Base-by-base conservation (phyloP, 1,140 invertebrate species). In the Trichogramma pretiosum region DNA sequence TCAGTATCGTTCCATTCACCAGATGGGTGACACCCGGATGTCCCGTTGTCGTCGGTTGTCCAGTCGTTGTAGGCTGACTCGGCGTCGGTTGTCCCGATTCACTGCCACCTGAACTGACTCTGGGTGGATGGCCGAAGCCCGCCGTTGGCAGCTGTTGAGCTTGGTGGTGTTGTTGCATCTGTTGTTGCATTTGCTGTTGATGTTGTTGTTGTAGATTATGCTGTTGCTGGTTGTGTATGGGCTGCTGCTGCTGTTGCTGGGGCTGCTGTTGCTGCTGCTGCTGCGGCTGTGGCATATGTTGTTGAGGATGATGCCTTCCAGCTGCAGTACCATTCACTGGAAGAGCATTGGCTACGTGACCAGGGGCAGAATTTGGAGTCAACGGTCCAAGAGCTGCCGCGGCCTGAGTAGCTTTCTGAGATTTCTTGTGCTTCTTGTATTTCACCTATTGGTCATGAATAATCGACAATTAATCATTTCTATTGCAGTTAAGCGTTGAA, bases 361-460 rank as follows among this genome's bases (percentile, higher is more conserved):
- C n/a, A n/a, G n/a, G n/a, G n/a, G n/a, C n/a, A n/a, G n/a, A n/a
- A n/a, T n/a, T n/a, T n/a, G n/a, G n/a, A n/a, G n/a, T n/a, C n/a
- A n/a, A n/a, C n/a, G n/a, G n/a, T n/a, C n/a, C n/a, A n/a, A n/a
- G n/a, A n/a, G n/a, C n/a, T n/a, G n/a, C n/a, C n/a, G n/a, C n/a
- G n/a, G n/a, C n/a, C n/a, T n/a, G n/a, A n/a, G n/a, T n/a, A n/a
- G n/a, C n/a, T n/a, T n/a, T 74, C 54, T 74, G 73, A 16, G 78
- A 77, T 64, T 94, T 93, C 77, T 93, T 93, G 70, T 95, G 89
- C 71, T 98, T 98, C 74, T 95, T 94, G 73, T 98, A 98, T 74
- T 97, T 97, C 8, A 97, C 91, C 83, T 85, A 57, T 21, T 14
- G 24, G 38, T 36, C 22, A 16, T 5, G 18, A 37, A 18, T 4